Conservation (phyloP, 1,140 invertebrate species). For the Leptonema lineaticorne region DNA sequence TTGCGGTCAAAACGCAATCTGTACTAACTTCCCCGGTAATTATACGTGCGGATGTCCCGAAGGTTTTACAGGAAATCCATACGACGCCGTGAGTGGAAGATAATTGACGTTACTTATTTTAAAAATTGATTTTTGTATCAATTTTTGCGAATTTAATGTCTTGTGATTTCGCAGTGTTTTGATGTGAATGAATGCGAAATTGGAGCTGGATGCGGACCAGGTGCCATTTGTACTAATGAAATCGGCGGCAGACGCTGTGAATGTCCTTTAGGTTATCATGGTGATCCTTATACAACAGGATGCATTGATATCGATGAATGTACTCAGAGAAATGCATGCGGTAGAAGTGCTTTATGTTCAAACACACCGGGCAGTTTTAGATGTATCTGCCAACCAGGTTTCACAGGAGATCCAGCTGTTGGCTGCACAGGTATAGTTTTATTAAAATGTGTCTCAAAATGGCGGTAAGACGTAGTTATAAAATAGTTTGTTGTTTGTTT, state of each 20-base stretch:
- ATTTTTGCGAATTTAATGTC: no score
- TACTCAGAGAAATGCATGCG: slow-evolving; percentile 59
- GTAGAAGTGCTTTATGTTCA: slow-evolving; percentile 69
- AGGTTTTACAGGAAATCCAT: slow-evolving; percentile 86
- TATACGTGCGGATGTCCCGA: slow-evolving; percentile 82
- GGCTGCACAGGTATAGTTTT: slow-evolving; percentile 65
- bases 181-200: slow-evolving; percentile 82
- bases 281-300: slow-evolving; percentile 67
- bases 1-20: slow-evolving; percentile 78
- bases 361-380: slow-evolving; percentile 73
- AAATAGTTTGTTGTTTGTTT: slow-evolving; percentile 1
- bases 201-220: slow-evolving; percentile 71
- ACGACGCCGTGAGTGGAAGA: slow-evolving; percentile 67
- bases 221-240: slow-evolving; percentile 77
- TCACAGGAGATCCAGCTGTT: slow-evolving; percentile 69
- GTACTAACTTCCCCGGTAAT: slow-evolving; percentile 83
- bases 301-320: slow-evolving; percentile 50
- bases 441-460: slow-evolving; percentile 31
- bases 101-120: slow-evolving; percentile 12
- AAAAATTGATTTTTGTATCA: slow-evolving; percentile 2
- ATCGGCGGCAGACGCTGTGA: slow-evolving; percentile 78
- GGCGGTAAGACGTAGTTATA: slow-evolving; percentile 17
- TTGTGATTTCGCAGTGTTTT: slow-evolving; percentile 63
- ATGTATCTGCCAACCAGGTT: slow-evolving; percentile 76
- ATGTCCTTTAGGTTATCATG: slow-evolving; percentile 78